Percentiles rank a stretch among this genome's conserved stretches.
Conservation (phyloP, 1,140 invertebrate species). For the Uloborus diversus region DNA sequence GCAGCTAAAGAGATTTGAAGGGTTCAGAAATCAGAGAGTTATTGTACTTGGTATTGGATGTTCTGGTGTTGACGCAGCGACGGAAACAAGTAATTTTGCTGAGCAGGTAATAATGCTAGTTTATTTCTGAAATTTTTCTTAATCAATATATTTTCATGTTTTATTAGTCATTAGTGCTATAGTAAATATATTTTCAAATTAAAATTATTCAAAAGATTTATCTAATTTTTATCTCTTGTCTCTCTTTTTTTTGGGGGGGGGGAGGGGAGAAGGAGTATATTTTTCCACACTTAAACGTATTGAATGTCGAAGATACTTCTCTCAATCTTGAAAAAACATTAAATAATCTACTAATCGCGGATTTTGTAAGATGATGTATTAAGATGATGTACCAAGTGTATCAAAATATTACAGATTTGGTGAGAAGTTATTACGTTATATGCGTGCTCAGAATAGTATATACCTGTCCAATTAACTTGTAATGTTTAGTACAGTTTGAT, state of each 20-base stretch:
- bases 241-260: not conserved
- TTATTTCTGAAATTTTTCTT: slow-evolving; percentile 16
- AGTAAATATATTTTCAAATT: not conserved
- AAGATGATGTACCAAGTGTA: no score
- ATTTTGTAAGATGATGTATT: no score
- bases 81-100: slow-evolving; percentile 55
- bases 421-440: no score
- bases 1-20: slow-evolving; percentile 61
- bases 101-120: slow-evolving; percentile 28
- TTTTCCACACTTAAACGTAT: no score
- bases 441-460: no score
- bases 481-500: no score
- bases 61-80: slow-evolving; percentile 57
- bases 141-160: not conserved
- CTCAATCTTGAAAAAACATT: no score
- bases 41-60: slow-evolving; percentile 64
- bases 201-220: not conserved
- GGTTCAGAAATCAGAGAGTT: slow-evolving; percentile 63
- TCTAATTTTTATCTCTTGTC: not conserved
- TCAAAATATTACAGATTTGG: no score
- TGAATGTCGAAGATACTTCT: no score
- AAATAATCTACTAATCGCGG: no score
- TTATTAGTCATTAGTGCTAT: not conserved
- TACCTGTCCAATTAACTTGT: no score
- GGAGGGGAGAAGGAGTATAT: no score